These are phyloP conservation scores for Plusia festucae DNA, from an alignment of 2,888 invertebrate species.

Conservation along the genomic window DNA sequence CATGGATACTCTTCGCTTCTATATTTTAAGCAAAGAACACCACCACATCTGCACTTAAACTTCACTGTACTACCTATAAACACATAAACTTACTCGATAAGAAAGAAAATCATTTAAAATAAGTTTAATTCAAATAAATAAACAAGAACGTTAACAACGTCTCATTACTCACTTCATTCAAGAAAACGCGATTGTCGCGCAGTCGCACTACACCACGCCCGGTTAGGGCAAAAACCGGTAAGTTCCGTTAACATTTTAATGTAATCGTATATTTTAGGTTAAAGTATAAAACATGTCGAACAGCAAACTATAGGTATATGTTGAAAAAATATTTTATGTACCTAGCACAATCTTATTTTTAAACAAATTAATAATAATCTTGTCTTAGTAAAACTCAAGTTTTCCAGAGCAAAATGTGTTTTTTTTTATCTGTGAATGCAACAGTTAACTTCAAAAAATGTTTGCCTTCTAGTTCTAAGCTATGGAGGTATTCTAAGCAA, in stretches of 20 bases:
- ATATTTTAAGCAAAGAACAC: conserved; percentile 62
- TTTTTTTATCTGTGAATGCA: too few relatives aligned
- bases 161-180: conserved; percentile 80
- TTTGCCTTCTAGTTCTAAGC: too few relatives aligned
- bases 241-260: conserved; percentile 46
- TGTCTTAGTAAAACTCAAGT: too few relatives aligned
- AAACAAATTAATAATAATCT: too few relatives aligned
- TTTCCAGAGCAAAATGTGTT: too few relatives aligned
- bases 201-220: conserved; percentile 88
- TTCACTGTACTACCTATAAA: conserved; percentile 52
- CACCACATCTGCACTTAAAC: conserved; percentile 62
- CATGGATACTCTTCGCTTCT: conserved; percentile 78
- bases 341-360: too few relatives aligned
- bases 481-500: too few relatives aligned
- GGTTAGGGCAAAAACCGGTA: conserved; percentile 71
- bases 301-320: too few relatives aligned
- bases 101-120: conserved; percentile 65
- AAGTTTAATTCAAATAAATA: conserved; percentile 70
- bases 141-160: conserved; percentile 77
- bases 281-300: neutral
- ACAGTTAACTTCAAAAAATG: too few relatives aligned
- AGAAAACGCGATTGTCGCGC: conserved; percentile 77
- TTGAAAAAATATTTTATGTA: too few relatives aligned
- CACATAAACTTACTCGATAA: conserved; percentile 39
- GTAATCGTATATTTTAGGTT: conserved; percentile 15